Evolutionary conservation across 2,888 invertebrate genomes (phyloP), one percentile per base, ranked within the genome.

Genomic region (Trisateles emortualis): DNA sequence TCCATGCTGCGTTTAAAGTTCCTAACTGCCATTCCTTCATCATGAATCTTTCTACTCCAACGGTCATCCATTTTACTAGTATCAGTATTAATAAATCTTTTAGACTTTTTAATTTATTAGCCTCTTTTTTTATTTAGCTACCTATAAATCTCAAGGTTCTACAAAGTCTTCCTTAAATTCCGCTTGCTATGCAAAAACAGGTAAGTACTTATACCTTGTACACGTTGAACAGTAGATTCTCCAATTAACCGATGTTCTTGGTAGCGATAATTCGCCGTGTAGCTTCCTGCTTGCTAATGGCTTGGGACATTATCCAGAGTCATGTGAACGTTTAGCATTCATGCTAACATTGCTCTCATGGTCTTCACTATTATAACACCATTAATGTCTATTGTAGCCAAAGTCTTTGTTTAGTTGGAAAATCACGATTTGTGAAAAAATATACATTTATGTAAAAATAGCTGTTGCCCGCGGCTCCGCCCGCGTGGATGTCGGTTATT

Each of bases 201-300:
- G n/a, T n/a, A 30, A n/a, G n/a, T n/a, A 9, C 30, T 11, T 17
- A 16, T 26, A 19, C 19, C 19, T 13, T 14, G 39, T 32, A 22
- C 40, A 41, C 36, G 19, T 36, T 17, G 14, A 33, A 14, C 33
- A 35, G 64, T 59, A 60, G 75, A 60, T 63, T 56, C 66, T 65
- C 67, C 77, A 80, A 76, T 77, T 80, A 74, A 51, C 55, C 35
- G 59, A 48, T 63, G 64, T 49, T 47, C 39, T 45, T 65, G 52
- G 60, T 54, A 56, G 62, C 58, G 61, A 63, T 69, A 71, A 76
- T 76, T 74, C 64, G 64, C 64, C 67, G 32, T 55, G 66, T 71
- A 55, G 72, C 60, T 81, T 79, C 79, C 78, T 77, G 65, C 51
- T 59, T 58, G 59, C 64, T 77, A 79, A 78, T 75, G 74, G 68